Evolutionary conservation across 2,113 vertebrate species (phyloP).

Genomic region (Bos taurus): DNA sequence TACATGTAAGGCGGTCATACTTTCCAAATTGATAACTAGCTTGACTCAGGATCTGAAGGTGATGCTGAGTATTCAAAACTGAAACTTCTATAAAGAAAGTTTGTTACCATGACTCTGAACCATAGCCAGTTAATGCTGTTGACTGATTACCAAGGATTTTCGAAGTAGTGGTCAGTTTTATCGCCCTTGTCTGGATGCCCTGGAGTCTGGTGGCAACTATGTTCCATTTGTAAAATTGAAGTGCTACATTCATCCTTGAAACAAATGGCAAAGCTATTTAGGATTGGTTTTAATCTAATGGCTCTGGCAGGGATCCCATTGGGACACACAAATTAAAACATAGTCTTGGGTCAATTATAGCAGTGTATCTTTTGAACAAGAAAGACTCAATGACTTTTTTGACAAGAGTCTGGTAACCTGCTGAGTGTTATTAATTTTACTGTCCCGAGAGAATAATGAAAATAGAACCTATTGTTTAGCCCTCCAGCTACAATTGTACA

Average conservation of each 20-base stretch:
- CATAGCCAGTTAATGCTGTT: background rate
- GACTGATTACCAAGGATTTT: background rate
- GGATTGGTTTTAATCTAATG: slow-evolving; percentile 32
- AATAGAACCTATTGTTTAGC: slow-evolving; percentile 35
- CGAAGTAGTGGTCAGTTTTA: background rate
- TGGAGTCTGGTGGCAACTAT: background rate
- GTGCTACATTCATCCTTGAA: slow-evolving; percentile 15
- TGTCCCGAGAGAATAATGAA: slow-evolving; percentile 29
- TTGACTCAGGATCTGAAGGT: background rate
- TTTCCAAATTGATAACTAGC: background rate
- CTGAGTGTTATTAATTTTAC: slow-evolving; percentile 45
- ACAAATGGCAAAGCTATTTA: slow-evolving; percentile 38
- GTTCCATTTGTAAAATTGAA: slow-evolving; percentile 48
- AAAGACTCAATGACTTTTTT: slow-evolving; percentile 1
- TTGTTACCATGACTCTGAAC: background rate
- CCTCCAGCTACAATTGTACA: slow-evolving; percentile 5
- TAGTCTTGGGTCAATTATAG: slow-evolving; percentile 26
- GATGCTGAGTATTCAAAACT: background rate
- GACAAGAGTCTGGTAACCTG: slow-evolving; percentile 23
- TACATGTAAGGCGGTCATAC: background rate
- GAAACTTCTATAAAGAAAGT: background rate
- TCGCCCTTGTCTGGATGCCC: background rate
- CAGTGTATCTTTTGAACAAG: slow-evolving; percentile 26
- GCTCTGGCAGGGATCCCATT: background rate
- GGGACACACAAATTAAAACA: slow-evolving; percentile 39